A percentile compares a stretch with the other conserved stretches of the same genome.
These are phyloP conservation scores for Channa argus DNA, from an alignment of 2,113 vertebrate species.

Conservation along the genomic window DNA sequence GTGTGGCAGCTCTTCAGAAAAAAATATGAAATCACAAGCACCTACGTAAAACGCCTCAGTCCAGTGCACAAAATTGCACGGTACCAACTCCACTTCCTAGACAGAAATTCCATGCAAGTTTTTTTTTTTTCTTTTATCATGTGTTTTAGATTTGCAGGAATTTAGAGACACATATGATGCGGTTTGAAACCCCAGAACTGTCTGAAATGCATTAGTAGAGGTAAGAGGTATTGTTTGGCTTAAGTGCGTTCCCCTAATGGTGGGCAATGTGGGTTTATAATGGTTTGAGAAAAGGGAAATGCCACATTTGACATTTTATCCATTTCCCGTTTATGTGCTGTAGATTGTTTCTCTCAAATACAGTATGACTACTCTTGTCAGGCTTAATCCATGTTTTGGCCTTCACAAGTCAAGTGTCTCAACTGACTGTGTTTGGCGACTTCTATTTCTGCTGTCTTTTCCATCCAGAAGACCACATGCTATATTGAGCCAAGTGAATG, in stretches of 20 bases:
- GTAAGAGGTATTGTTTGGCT: slow-evolving; percentile 37
- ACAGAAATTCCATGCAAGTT: slow-evolving; percentile 44
- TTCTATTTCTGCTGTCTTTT: slow-evolving; percentile 75
- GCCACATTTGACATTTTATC: background rate
- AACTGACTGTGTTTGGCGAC: slow-evolving; percentile 41
- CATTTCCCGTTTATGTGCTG: background rate
- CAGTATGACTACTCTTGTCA: slow-evolving; percentile 15
- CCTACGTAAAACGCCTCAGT: slow-evolving; percentile 16
- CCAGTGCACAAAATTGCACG: slow-evolving; percentile 51
- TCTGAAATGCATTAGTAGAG: slow-evolving; percentile 3
- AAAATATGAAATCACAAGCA: slow-evolving; percentile 31
- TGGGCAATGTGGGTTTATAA: background rate
- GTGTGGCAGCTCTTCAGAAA: too few species aligned
- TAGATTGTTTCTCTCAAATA: background rate
- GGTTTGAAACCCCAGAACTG: slow-evolving; percentile 18
- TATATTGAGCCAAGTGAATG: slow-evolving; percentile 71
- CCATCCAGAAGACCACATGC: slow-evolving; percentile 66
- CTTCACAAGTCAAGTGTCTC: slow-evolving; percentile 47
- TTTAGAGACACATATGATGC: slow-evolving; percentile 42
- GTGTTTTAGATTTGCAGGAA: slow-evolving; percentile 70
- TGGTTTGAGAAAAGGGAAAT: slow-evolving; percentile 21
- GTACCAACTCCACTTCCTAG: slow-evolving; percentile 45
- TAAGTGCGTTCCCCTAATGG: slow-evolving; percentile 14
- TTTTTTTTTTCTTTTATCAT: slow-evolving; percentile 45
- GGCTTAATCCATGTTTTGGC: slow-evolving; percentile 53